Percentiles rank a stretch among this genome's conserved stretches.
Evolutionary conservation across 2,888 invertebrate genomes (phyloP).

Genomic region (Ophioninae sp.): DNA sequence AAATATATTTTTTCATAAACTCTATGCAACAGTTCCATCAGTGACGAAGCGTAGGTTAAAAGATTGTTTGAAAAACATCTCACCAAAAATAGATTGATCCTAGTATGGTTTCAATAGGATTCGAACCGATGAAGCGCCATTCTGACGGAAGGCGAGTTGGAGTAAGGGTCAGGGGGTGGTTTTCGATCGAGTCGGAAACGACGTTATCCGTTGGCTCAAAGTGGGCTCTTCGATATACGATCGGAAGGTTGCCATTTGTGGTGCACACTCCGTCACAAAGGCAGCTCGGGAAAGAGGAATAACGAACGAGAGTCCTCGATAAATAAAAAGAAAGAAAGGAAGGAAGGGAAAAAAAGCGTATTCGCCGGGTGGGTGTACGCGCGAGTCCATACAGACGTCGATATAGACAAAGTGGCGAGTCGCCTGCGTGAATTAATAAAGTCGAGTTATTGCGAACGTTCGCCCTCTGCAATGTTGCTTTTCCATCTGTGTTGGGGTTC

Average conservation of each 20-base stretch:
- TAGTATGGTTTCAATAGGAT: neutral
- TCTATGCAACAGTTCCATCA: neutral
- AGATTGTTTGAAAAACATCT: neutral
- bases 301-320: slow-evolving; percentile 34
- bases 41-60: neutral
- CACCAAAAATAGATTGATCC: neutral
- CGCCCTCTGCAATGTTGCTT: slow-evolving; percentile 39
- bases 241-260: slow-evolving; percentile 47
- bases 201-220: slow-evolving; percentile 14
- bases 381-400: slow-evolving; percentile 45
- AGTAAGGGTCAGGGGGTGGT: slow-evolving; percentile 22
- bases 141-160: neutral
- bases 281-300: slow-evolving; percentile 27
- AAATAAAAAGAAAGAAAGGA: slow-evolving; percentile 14
- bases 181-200: slow-evolving; percentile 29
- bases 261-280: slow-evolving; percentile 48
- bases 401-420: slow-evolving; percentile 50
- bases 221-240: slow-evolving; percentile 15
- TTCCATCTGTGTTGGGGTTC: slow-evolving; percentile 20
- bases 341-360: slow-evolving; percentile 15
- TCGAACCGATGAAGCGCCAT: slow-evolving; percentile 43
- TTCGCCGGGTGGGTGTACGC: slow-evolving; percentile 28
- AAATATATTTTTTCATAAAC: neutral
- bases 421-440: slow-evolving; percentile 63
- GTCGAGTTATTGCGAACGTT: slow-evolving; percentile 58